Evolutionary conservation across 2,797 vertebrate species (phyloP).

Genomic region (Leptodactylus fallax): DNA sequence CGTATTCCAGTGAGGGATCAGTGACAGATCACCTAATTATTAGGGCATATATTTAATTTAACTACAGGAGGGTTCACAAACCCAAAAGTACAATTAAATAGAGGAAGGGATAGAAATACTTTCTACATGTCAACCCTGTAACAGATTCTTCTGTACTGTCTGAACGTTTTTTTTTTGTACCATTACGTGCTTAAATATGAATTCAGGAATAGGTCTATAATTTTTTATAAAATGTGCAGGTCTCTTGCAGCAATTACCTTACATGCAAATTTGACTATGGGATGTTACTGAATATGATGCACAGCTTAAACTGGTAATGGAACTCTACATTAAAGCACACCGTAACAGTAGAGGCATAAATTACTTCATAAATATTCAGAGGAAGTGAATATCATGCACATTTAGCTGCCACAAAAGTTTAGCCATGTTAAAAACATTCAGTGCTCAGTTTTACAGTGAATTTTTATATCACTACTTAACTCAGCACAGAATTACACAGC

Average conservation of each 20-base stretch:
- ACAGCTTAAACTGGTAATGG: neutral
- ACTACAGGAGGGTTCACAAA: neutral
- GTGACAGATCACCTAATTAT: neutral
- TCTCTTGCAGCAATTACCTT: neutral
- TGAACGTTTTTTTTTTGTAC: neutral
- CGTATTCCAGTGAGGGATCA: neutral
- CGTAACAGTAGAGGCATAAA: neutral
- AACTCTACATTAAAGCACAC: neutral
- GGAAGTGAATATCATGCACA: neutral
- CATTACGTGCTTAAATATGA: neutral
- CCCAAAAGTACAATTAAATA: neutral
- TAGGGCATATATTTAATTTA: neutral
- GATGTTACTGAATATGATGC: neutral
- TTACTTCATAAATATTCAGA: slow-evolving; percentile 1
- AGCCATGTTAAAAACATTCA: neutral
- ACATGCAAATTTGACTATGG: neutral
- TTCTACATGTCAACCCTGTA: neutral
- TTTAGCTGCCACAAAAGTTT: neutral
- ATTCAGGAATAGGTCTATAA: no score
- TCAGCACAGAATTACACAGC: neutral
- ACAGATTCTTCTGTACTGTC: neutral
- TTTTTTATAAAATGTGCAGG: neutral
- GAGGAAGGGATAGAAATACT: neutral
- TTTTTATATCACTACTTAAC: neutral
- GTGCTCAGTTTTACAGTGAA: neutral